phyloP scores from a whole-genome alignment of 2,888 invertebrate species.

The Anthophora plumipes region DNA sequence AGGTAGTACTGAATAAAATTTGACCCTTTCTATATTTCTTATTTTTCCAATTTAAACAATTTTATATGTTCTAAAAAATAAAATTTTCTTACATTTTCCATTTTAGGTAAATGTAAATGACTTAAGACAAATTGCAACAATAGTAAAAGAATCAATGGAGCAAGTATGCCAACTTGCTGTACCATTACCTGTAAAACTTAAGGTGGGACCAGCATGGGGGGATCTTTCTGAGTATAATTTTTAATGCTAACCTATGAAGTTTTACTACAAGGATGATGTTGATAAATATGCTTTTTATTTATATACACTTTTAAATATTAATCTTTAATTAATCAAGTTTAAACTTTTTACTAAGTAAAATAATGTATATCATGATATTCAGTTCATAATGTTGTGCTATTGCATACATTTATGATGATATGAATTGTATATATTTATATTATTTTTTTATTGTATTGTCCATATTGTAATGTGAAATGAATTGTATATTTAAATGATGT shows the following conservation, averaged over 20 bases:
- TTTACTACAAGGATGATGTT: neutral
- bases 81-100: neutral
- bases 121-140: slow-evolving; percentile 86
- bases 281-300: slow-evolving; percentile 1
- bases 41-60: neutral
- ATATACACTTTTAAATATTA: slow-evolving; percentile 21
- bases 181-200: slow-evolving; percentile 95
- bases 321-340: slow-evolving; percentile 34
- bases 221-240: slow-evolving; percentile 82
- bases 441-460: slow-evolving; percentile 11
- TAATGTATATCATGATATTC: slow-evolving; percentile 27
- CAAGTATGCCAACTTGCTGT: slow-evolving; percentile 89
- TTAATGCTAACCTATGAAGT: slow-evolving; percentile 43
- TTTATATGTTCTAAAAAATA: neutral
- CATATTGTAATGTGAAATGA: slow-evolving; percentile 9
- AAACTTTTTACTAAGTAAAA: slow-evolving; percentile 27
- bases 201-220: slow-evolving; percentile 94
- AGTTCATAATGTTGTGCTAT: slow-evolving; percentile 38
- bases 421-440: slow-evolving; percentile 44
- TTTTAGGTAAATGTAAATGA: slow-evolving; percentile 87
- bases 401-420: slow-evolving; percentile 17
- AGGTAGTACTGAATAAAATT: slow-evolving; percentile 85
- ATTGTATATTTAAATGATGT: slow-evolving; percentile 30
- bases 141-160: slow-evolving; percentile 93
- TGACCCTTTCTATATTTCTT: neutral